phyloP scores from a whole-genome alignment of 2,113 vertebrate species.

The Sardina pilchardus region DNA sequence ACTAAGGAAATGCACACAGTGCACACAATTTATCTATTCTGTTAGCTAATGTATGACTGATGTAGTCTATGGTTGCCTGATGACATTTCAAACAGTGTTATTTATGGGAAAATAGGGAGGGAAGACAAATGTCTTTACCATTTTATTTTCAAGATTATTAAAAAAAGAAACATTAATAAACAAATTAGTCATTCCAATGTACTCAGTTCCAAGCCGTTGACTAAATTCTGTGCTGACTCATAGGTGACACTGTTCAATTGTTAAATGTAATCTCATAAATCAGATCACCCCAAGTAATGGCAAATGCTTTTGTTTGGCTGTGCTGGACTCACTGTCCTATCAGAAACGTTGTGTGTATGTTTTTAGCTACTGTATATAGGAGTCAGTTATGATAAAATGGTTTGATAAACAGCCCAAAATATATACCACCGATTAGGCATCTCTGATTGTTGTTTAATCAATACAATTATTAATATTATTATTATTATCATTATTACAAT shows the following conservation, averaged over 20 bases:
- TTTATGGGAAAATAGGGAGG: not conserved
- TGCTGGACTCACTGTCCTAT: not conserved
- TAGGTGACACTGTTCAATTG: not conserved
- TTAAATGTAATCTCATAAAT: not conserved
- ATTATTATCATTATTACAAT: too few relatives aligned
- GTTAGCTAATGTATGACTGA: not conserved
- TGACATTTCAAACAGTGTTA: not conserved
- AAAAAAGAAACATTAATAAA: not conserved
- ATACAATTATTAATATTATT: too few relatives aligned
- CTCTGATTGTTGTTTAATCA: too few relatives aligned
- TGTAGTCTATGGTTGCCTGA: not conserved
- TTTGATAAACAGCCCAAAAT: not conserved
- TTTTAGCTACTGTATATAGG: not conserved
- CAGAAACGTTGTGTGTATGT: not conserved
- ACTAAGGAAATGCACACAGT: not conserved
- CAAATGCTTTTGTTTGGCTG: not conserved
- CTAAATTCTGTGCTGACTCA: not conserved
- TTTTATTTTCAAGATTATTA: not conserved
- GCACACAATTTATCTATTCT: not conserved
- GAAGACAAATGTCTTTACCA: not conserved
- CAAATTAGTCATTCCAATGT: not conserved
- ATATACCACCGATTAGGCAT: not conserved
- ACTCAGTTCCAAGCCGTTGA: not conserved
- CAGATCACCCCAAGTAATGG: not conserved
- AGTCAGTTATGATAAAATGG: not conserved